Conservation (phyloP, 1,140 invertebrate species). For the Chrysopa pallens region DNA sequence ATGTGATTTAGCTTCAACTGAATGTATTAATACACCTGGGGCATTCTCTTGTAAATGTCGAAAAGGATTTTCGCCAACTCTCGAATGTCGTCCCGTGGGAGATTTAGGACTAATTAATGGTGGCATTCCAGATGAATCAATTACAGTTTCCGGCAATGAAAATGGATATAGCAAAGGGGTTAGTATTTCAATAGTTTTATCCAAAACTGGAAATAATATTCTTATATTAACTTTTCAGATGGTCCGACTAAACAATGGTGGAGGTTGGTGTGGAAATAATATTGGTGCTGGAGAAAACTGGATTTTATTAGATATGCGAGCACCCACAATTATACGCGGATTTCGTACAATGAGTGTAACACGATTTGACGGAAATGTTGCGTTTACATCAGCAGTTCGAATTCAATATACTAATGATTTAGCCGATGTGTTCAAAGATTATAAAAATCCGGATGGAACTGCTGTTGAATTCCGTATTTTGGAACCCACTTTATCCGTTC, state of each 20-base stretch:
- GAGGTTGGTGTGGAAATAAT: constrained; percentile 78
- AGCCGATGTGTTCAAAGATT: constrained; percentile 77
- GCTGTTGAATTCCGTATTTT: constrained; percentile 82
- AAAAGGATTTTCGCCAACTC: constrained; percentile 64
- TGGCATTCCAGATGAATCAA: constrained; percentile 75
- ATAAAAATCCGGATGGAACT: constrained; percentile 77
- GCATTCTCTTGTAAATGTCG: constrained; percentile 85
- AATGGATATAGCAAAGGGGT: constrained; percentile 65
- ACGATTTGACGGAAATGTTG: constrained; percentile 55
- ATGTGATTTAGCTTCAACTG: constrained; percentile 77
- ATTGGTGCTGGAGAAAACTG: constrained; percentile 72
- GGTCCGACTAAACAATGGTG: constrained; percentile 60
- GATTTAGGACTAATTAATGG: constrained; percentile 79
- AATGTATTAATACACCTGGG: constrained; percentile 79
- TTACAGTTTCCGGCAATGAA: constrained; percentile 69
- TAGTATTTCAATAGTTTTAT: constrained; percentile 15
- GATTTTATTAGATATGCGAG: constrained; percentile 72
- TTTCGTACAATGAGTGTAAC: constrained; percentile 78
- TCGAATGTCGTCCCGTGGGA: constrained; percentile 74
- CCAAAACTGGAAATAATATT: background rate
- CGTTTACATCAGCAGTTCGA: constrained; percentile 73
- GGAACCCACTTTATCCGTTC: constrained; percentile 69
- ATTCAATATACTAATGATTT: constrained; percentile 76
- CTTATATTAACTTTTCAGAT: constrained; percentile 28
- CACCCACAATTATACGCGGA: constrained; percentile 75